These are phyloP conservation scores for Eunapius fragilis DNA, from an alignment of 37 sponge, comb jelly and placozoan species.

Conservation along the genomic window DNA sequence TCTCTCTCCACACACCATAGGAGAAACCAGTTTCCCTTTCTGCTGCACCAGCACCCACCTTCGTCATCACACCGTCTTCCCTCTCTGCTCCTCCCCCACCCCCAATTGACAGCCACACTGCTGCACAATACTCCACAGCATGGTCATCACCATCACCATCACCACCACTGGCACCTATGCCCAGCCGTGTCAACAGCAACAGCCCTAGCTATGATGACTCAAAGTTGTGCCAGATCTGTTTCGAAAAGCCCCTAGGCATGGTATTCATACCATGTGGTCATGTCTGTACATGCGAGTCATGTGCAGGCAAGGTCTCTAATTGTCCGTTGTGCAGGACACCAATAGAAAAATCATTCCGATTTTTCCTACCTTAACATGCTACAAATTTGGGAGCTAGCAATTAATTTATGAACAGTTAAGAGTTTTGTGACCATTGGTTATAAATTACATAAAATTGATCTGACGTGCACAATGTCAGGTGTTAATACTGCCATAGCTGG, in stretches of 20 bases:
- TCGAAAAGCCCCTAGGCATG: slow-evolving; percentile 48
- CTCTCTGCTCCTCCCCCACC: not conserved
- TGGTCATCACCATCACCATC: not conserved
- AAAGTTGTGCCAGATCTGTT: slow-evolving; percentile 52
- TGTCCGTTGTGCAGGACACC: slow-evolving; percentile 40
- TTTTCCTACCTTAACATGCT: slow-evolving; percentile 11
- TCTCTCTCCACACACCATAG: not conserved
- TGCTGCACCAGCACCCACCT: too few species aligned
- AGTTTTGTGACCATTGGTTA: too few species aligned
- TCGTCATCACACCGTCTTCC: not conserved
- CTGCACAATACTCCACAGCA: not conserved
- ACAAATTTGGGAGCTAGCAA: too few species aligned
- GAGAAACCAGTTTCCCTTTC: not conserved
- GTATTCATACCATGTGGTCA: slow-evolving; percentile 68
- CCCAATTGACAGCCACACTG: not conserved
- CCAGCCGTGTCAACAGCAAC: not conserved
- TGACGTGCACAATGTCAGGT: not conserved
- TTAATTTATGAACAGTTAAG: too few species aligned
- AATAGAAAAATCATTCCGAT: slow-evolving; percentile 14
- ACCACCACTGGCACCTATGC: too few species aligned
- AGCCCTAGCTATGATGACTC: not conserved
- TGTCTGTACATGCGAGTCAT: slow-evolving; percentile 61
- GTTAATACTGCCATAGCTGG: not conserved
- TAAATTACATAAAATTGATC: not conserved
- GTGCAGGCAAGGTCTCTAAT: slow-evolving; percentile 21